phyloP scores from a whole-genome alignment of 2,797 vertebrate species.

The Acanthurus tractus region DNA sequence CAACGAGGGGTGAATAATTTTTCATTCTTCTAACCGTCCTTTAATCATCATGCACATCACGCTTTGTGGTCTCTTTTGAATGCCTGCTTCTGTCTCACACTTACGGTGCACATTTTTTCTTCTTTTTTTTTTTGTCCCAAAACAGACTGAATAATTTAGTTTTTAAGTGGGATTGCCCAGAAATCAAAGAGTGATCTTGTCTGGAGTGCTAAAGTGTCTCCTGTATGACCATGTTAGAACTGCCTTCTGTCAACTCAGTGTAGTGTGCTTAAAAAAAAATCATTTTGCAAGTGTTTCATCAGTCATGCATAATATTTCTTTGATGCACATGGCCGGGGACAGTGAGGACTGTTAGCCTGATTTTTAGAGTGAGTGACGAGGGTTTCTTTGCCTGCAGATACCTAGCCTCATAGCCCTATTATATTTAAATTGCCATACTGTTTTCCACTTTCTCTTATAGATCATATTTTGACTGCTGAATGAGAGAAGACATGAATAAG shows the following conservation, averaged over 20 bases:
- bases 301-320: constrained; percentile 62
- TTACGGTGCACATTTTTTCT: constrained; percentile 10
- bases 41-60: constrained; percentile 22
- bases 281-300: constrained; percentile 72
- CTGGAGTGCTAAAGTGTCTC: constrained; percentile 31
- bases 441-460: constrained; percentile 25
- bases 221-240: constrained; percentile 36
- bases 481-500: constrained; percentile 33
- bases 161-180: constrained; percentile 51
- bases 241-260: constrained; percentile 46
- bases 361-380: constrained; percentile 42
- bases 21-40: background rate
- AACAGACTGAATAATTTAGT: constrained; percentile 70
- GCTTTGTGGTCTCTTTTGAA: constrained; percentile 43
- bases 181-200: constrained; percentile 67
- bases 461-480: constrained; percentile 34
- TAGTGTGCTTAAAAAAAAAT: constrained; percentile 52
- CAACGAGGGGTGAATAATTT: background rate
- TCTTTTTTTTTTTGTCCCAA: constrained; percentile 18
- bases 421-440: constrained; percentile 1
- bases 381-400: constrained; percentile 42
- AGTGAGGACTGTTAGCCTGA: constrained; percentile 36
- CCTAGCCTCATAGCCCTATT: constrained; percentile 20
- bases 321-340: constrained; percentile 50
- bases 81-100: constrained; percentile 27